Conservation (phyloP, 2,888 invertebrate genomes). For the Busseola fusca region DNA sequence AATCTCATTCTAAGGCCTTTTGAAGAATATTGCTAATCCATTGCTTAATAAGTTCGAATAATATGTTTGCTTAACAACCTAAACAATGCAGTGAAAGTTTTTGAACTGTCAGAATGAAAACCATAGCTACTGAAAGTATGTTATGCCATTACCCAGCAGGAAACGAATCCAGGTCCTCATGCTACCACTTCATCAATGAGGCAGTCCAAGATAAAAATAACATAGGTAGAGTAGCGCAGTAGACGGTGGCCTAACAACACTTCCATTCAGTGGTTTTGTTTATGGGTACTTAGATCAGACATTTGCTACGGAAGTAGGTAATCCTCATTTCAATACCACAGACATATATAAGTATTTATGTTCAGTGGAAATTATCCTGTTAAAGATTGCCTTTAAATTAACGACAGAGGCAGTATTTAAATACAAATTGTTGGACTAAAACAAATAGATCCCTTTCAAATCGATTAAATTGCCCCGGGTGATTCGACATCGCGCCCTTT, state of each 20-base stretch:
- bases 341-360: background rate
- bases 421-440: conserved; percentile 38
- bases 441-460: conserved; percentile 54
- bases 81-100: no score
- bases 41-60: no score
- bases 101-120: no score
- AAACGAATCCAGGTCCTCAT: background rate
- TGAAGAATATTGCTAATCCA: no score
- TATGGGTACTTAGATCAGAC: no score
- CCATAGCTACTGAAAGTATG: no score
- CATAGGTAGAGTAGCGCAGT: background rate
- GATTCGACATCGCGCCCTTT: conserved; percentile 45
- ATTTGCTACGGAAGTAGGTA: background rate
- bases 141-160: no score
- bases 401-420: conserved; percentile 24
- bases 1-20: no score
- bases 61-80: no score
- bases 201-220: background rate
- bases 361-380: conserved; percentile 18
- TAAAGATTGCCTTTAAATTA: conserved; percentile 37
- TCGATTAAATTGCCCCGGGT: conserved; percentile 54
- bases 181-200: background rate
- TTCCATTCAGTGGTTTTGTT: background rate
- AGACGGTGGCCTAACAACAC: background rate
- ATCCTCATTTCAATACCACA: conserved; percentile 6